Conservation (phyloP, 2,888 invertebrate species). For the Penaeus monodon region DNA sequence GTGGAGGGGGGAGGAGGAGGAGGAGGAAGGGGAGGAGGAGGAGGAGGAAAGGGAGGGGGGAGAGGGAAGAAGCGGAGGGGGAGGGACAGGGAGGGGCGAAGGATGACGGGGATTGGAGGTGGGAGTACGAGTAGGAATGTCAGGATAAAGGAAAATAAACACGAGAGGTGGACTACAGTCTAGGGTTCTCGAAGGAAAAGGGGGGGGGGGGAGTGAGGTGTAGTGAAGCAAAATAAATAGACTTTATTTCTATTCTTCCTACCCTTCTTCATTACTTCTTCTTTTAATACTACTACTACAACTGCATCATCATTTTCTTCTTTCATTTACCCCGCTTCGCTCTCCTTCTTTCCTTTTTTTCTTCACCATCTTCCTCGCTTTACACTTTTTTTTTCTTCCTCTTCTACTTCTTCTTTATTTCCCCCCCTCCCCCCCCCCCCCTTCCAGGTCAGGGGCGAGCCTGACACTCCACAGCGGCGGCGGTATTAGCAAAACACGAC, state of each 20-base stretch:
- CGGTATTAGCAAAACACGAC: not conserved
- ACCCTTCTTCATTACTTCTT: not conserved
- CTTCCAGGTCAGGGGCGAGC: not conserved
- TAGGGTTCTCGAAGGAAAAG: not conserved
- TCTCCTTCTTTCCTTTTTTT: not conserved
- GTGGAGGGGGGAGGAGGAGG: not conserved
- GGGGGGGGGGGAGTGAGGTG: not conserved
- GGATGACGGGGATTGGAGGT: not conserved
- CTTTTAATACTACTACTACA: not conserved
- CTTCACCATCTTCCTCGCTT: too few relatives aligned
- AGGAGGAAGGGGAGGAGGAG: too few relatives aligned
- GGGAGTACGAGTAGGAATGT: not conserved
- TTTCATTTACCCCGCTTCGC: not conserved
- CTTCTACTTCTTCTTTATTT: too few relatives aligned
- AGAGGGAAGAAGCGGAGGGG: not conserved
- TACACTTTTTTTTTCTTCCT: too few relatives aligned
- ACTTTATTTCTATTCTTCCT: not conserved
- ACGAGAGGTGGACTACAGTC: not conserved
- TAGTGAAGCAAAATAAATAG: not conserved
- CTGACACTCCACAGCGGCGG: not conserved
- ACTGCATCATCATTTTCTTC: not conserved
- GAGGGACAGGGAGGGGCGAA: not conserved
- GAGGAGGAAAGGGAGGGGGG: too few relatives aligned
- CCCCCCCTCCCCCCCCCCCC: not conserved
- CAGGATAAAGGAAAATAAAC: not conserved